Evolutionary conservation across 2,888 invertebrate genomes (phyloP).

Genomic region (Notodonta ziczac): DNA sequence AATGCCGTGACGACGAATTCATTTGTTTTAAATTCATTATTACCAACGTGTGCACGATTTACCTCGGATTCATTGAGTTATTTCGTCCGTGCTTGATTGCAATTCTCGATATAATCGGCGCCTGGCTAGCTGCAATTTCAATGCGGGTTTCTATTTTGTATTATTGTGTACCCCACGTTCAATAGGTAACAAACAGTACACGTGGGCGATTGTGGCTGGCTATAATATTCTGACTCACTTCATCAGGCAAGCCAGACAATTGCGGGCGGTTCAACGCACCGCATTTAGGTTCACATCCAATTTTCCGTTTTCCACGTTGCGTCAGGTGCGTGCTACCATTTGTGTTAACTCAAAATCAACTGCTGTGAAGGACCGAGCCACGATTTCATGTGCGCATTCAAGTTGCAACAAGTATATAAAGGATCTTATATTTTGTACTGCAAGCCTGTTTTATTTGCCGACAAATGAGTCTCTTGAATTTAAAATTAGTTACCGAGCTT

Average conservation of each 20-base stretch:
- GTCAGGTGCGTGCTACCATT: slow-evolving; percentile 42
- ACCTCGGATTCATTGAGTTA: slow-evolving; percentile 29
- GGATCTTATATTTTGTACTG: slow-evolving; percentile 31
- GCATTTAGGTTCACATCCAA: slow-evolving; percentile 59
- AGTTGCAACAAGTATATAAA: slow-evolving; percentile 30
- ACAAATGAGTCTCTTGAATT: slow-evolving; percentile 42
- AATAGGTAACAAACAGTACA: slow-evolving; percentile 39
- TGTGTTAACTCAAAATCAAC: slow-evolving; percentile 24
- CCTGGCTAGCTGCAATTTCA: slow-evolving; percentile 27
- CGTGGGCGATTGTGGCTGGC: slow-evolving; percentile 45
- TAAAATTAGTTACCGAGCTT: slow-evolving; percentile 43
- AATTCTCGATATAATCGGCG: slow-evolving; percentile 5
- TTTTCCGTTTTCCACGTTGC: slow-evolving; percentile 72
- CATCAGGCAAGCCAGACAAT: slow-evolving; percentile 54
- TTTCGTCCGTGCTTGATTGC: slow-evolving; percentile 13
- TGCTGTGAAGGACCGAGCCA: slow-evolving; percentile 19
- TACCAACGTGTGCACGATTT: slow-evolving; percentile 60
- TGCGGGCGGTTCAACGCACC: slow-evolving; percentile 66
- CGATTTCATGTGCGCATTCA: slow-evolving; percentile 25
- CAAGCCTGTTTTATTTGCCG: slow-evolving; percentile 25
- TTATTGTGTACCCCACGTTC: slow-evolving; percentile 30
- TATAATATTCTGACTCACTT: slow-evolving; percentile 50
- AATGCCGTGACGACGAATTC: slow-evolving; percentile 68
- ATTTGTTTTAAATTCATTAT: slow-evolving; percentile 63
- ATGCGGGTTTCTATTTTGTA: slow-evolving; percentile 37